Base-by-base conservation (phyloP, 2,797 vertebrate species). In the Brotogeris chrysoptera region DNA sequence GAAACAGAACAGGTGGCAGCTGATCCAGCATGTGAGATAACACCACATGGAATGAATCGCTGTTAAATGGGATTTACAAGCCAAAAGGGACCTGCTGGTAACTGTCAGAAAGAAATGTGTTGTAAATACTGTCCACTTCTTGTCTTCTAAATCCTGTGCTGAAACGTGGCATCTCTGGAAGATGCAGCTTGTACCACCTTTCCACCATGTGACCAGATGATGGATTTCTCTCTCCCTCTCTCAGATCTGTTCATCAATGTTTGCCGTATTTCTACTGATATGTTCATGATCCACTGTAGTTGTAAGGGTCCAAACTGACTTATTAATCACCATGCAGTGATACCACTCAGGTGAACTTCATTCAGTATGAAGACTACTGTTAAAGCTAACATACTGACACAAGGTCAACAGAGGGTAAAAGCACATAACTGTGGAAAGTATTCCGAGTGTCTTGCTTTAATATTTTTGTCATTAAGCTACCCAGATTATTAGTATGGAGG, bases 131-230 rank as follows among this genome's bases (percentile, higher is more conserved):
- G 0, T 27, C 32, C 5, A 8, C 19, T 81, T 69, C 27, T 43
- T 19, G 13, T 68, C 39, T 68, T 69, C 43, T 25, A 73, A 86
- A 53, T 47, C 38, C 50, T 55, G 20, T 32, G 17, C 44, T 28
- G 39, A 73, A 81, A 72, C 0, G 0, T 23, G 39, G 7, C 30
- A 9, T 32, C 38, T 30, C 34, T 86, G 77, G 32, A 81, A 88
- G 38, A 64, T 6, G 21, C 11, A 59, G 28, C 27, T 52, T 73
- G 32, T 11, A 57, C 3, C 49, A 43, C 34, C 47, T 77, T 68
- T 47, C 13, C 2, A 0, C 25, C 1, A 10, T 0, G 0, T 21
- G 59, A 69, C 10, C 28, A 64, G 34, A 63, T 59, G 27, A 69
- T 2, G 4, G 25, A 47, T 6, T 43, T 81, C 63, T 50, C 53